phyloP scores from a whole-genome alignment of 2,113 vertebrate genomes.

The Silurus asotus region DNA sequence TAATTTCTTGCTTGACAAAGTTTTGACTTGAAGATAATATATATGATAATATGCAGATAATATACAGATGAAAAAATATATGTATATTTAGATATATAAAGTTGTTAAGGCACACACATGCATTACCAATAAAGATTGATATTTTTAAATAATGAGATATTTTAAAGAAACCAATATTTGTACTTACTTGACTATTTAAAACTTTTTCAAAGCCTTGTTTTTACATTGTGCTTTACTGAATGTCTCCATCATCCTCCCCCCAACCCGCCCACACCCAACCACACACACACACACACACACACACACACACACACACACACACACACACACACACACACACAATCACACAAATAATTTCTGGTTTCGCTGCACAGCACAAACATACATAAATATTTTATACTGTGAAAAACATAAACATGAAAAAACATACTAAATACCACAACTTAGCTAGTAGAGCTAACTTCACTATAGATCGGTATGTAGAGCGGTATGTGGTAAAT shows the following conservation, averaged over 20 bases:
- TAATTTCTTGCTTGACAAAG: constrained; percentile 49
- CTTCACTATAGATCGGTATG: no score
- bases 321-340: background rate
- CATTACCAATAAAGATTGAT: background rate
- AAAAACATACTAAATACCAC: no score
- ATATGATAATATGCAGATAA: no score
- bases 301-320: no score
- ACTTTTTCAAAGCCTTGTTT: background rate
- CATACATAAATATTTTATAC: background rate
- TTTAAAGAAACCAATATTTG: background rate
- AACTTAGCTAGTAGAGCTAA: no score
- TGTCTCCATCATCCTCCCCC: no score
- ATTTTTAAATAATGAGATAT: background rate
- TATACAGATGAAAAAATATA: no score
- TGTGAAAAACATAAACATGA: no score
- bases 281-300: background rate
- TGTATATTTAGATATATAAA: no score
- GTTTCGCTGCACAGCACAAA: background rate
- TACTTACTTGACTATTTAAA: background rate
- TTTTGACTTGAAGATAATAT: background rate
- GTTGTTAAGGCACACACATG: background rate
- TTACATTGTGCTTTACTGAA: background rate
- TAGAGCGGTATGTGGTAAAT: no score
- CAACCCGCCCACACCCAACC: no score
- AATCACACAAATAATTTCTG: background rate